Base-by-base conservation (phyloP, 1,140 invertebrate species). In the Luehdorfia chinensis region DNA sequence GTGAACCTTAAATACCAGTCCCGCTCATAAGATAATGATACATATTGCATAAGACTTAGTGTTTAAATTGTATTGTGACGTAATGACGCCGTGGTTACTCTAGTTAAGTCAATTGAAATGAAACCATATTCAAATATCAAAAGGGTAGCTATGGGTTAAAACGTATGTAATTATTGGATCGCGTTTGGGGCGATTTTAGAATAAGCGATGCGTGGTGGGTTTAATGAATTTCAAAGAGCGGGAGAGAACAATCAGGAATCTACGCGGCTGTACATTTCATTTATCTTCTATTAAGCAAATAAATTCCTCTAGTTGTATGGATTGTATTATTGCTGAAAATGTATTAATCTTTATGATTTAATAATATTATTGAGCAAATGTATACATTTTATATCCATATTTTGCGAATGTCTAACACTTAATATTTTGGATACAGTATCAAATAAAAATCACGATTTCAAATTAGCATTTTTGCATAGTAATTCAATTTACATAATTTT, bases 101-200 rank as follows among this genome's bases (percentile, higher is more conserved):
- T 41, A 14, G 59, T 62, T 71, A 69, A 66, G 69, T 78, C 69
- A 63, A 70, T 71, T 69, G 65, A 66, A 79, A 76, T 76, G 66
- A 75, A 76, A 70, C 70, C 75, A 73, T 79, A 81, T 81, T 84
- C 71, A 78, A 76, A 84, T 76, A 78, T 71, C 47, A 57, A 61
- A 68, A 74, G 77, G 77, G 76, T 75, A 68, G 66, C 50, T 73
- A 71, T 73, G 68, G 75, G 66, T 72, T 78, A 77, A 80, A 81
- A 76, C 77, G 77, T 84, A 80, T 80, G 78, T 81, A 84, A 84
- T 84, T 80, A 84, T 83, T 75, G 76, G 64, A 75, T 71, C 59
- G 67, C 59, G 50, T 33, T 47, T 60, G 59, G 69, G 73, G 62
- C 51, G 47, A 52, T 46, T 57, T 71, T 59, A 66, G 47, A 67